Percentiles rank a stretch among this genome's conserved stretches.
Conservation (phyloP, 2,888 invertebrate genomes). For the Meganola albula region DNA sequence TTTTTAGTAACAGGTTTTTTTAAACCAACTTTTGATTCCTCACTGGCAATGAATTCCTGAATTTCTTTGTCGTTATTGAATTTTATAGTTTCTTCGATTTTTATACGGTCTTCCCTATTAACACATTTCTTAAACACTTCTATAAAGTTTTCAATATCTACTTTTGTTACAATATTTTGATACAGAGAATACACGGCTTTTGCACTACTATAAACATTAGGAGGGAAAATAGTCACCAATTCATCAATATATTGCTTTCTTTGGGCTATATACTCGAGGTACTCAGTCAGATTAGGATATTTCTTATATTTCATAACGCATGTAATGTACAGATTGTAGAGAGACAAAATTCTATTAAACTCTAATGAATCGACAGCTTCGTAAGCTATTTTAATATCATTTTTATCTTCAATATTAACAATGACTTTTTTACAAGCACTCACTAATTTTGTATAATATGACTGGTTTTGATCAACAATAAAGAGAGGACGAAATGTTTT, state of each 20-base stretch:
- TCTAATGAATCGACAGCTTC: not conserved
- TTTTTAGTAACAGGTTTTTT: no score
- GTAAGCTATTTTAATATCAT: not conserved
- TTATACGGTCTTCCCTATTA: not conserved
- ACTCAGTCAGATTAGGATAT: constrained; percentile 16
- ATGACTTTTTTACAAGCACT: not conserved
- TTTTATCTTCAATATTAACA: not conserved
- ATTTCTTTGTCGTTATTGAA: not conserved
- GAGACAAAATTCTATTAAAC: constrained; percentile 3
- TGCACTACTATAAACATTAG: not conserved
- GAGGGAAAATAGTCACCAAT: not conserved
- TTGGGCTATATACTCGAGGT: constrained; percentile 9
- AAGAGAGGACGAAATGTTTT: not conserved
- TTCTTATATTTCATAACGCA: constrained; percentile 10
- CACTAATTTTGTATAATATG: not conserved
- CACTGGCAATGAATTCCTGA: not conserved
- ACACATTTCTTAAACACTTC: not conserved
- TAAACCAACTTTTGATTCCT: no score
- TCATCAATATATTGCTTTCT: constrained; percentile 1
- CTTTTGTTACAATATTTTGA: not conserved
- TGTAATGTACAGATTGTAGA: constrained; percentile 14
- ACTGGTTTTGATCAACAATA: not conserved
- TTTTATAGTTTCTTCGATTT: not conserved
- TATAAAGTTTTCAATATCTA: not conserved
- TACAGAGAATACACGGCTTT: not conserved